Percentiles rank a stretch among this genome's conserved stretches.
These are phyloP conservation scores for Eupleurogrammus muticus DNA, from an alignment of 2,797 vertebrate species.

Conservation along the genomic window DNA sequence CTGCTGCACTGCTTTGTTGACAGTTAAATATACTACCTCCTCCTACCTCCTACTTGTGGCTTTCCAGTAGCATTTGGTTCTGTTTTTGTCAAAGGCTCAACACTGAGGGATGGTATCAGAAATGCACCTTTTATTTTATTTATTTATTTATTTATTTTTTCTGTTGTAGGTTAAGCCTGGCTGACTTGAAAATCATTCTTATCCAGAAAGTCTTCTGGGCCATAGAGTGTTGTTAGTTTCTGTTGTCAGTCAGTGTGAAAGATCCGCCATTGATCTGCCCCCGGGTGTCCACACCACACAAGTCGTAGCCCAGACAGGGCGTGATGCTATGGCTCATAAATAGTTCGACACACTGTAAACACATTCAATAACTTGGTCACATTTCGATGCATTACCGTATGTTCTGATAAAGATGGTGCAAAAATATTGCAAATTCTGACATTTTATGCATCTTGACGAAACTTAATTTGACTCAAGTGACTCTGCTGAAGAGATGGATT, in stretches of 20 bases:
- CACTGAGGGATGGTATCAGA: slow-evolving; percentile 52
- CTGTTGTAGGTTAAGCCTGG: slow-evolving; percentile 20
- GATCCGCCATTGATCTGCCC: slow-evolving; percentile 48
- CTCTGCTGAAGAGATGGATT: slow-evolving; percentile 45
- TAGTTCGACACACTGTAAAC: slow-evolving; percentile 3
- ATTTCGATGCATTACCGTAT: slow-evolving; percentile 4
- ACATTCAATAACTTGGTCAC: neutral
- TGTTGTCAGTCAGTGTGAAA: slow-evolving; percentile 47
- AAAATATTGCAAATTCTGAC: slow-evolving; percentile 10
- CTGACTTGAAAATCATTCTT: slow-evolving; percentile 58
- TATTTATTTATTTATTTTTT: slow-evolving; percentile 3
- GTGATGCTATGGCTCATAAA: slow-evolving; percentile 26
- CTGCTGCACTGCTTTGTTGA: slow-evolving; percentile 46
- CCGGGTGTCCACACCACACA: slow-evolving; percentile 38
- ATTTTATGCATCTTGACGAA: slow-evolving; percentile 26
- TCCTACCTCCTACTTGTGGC: slow-evolving; percentile 56
- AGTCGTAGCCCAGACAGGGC: slow-evolving; percentile 2
- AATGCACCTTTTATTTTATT: slow-evolving; percentile 27
- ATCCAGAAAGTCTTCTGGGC: slow-evolving; percentile 48
- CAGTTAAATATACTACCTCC: slow-evolving; percentile 61
- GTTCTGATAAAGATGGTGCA: neutral
- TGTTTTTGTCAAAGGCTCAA: slow-evolving; percentile 59
- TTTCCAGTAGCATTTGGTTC: slow-evolving; percentile 57
- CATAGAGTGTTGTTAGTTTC: slow-evolving; percentile 58
- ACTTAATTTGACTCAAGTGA: slow-evolving; percentile 52